Evolutionary conservation across 2,113 vertebrate species (phyloP), one percentile per base, ranked within the genome.

Genomic region (Hemichromis elongatus): DNA sequence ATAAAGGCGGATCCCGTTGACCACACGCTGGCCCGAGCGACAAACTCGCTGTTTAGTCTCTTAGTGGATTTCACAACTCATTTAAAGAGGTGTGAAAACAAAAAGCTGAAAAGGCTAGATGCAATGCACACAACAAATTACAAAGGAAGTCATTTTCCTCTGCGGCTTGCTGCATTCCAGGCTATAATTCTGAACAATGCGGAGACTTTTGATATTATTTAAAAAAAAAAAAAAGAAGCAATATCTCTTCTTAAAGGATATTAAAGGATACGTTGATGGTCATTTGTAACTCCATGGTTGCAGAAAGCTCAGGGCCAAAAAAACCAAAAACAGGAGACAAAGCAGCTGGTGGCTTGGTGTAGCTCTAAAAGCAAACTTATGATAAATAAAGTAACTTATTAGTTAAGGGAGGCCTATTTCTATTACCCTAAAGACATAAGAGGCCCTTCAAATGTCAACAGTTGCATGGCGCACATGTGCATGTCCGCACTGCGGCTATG

Each of bases 61-160:
- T 86, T 86, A 91, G 84, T 86, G 84, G 77, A 92, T 91, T 89
- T 90, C 53, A 88, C 73, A 90, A 89, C 18, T 80, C 82, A 88
- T 91, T 92, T 82, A 81, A 85, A 80, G 50, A 86, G 75, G 86
- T 78, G 82, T 87, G 80, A 91, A 86, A 10, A 89, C 73, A 79
- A 68, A 86, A 87, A 55, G 50, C 68, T 42, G 70, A 33, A 84
- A 80, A 83, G 88, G 57, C 78, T 66, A 83, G 55, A 83, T n/a
- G 33, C 81, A 79, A 83, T 75, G 84, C 63, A 78, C 54, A 68
- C 66, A 73, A 63, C 55, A 86, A 78, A 92, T 84, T 82, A 82
- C 40, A 90, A 35, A 77, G 30, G 77, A 88, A 88, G 52, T 54
- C 59, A n/a, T 26, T 24, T 10, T 88, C 77, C 81, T 84, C 21